Conservation (phyloP, 2,113 vertebrate species). For the Misgurnus mizolepis region DNA sequence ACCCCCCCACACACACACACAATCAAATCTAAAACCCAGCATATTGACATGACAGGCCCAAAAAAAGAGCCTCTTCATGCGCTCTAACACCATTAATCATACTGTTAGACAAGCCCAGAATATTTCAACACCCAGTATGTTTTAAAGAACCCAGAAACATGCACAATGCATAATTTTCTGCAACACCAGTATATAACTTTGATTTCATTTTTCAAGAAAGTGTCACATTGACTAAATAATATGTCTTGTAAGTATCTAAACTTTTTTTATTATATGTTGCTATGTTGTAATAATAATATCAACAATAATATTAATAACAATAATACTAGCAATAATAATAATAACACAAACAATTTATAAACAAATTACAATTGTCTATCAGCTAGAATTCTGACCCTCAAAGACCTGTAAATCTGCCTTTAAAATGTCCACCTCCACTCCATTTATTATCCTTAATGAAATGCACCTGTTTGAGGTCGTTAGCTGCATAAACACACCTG, state of each 20-base stretch:
- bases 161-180: neutral
- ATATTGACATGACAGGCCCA: constrained; percentile 8
- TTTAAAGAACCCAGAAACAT: constrained; percentile 27
- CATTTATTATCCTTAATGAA: no score
- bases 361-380: no score
- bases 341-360: no score
- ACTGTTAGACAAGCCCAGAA: constrained; percentile 32
- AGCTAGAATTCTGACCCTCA: no score
- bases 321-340: no score
- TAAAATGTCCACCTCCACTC: no score
- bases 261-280: no score
- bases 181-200: neutral
- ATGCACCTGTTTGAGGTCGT: no score
- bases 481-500: no score
- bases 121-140: constrained; percentile 40
- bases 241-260: neutral
- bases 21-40: constrained; percentile 4
- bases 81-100: constrained; percentile 38
- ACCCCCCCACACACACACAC: neutral
- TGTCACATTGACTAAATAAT: neutral
- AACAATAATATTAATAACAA: no score
- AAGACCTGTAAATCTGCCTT: no score
- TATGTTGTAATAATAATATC: no score
- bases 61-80: neutral
- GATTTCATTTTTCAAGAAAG: neutral